phyloP scores from a whole-genome alignment of 2,113 vertebrate genomes.

The Heloderma charlesbogerti region DNA sequence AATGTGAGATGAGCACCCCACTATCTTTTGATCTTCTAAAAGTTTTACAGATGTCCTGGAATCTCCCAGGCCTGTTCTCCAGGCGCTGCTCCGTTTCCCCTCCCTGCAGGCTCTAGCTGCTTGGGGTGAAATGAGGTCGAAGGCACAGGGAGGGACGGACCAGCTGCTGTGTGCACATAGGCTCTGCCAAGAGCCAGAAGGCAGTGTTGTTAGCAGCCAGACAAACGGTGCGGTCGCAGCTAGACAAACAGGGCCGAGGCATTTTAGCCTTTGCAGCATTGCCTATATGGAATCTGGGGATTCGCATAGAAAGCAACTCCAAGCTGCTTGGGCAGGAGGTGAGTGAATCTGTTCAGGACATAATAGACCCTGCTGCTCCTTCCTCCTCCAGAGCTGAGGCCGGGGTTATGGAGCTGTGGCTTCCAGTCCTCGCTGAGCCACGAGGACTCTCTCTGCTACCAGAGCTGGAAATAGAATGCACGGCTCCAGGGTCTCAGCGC shows the following conservation, averaged over 20 bases:
- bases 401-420: neutral
- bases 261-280: neutral
- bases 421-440: neutral
- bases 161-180: neutral
- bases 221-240: no score
- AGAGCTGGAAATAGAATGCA: neutral
- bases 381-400: no score
- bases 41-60: neutral
- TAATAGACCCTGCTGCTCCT: neutral
- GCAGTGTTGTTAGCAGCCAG: neutral
- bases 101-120: neutral
- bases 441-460: neutral
- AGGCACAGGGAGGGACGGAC: neutral
- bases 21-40: neutral
- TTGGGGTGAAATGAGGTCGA: slow-evolving; percentile 30
- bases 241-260: neutral
- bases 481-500: no score
- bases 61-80: neutral
- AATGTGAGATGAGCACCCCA: neutral
- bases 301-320: neutral
- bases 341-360: neutral
- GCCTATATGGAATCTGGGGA: no score
- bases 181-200: neutral
- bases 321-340: neutral
- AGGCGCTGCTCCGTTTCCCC: neutral